Evolutionary conservation across 1,140 invertebrate species (phyloP), one percentile per base, ranked within the genome.

Genomic region (Drosophila trapezifrons): DNA sequence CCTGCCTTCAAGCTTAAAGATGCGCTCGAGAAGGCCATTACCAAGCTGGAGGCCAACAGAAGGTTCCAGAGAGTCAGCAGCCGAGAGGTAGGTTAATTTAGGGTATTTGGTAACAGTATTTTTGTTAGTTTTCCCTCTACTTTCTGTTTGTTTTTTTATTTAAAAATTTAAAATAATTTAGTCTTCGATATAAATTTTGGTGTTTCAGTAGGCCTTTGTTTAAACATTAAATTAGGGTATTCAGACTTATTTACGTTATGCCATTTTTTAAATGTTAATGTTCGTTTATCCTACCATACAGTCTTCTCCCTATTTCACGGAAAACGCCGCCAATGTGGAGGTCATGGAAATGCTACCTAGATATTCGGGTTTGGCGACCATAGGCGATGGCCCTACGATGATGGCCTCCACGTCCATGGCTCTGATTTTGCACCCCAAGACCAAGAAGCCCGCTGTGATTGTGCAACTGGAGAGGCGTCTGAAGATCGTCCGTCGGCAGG

Each of bases 11-110:
- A 85, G 45, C 49, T 91, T 0, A 90, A 89, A 64, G 78, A 85
- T 35, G 80, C 85, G 1, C 43, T 91, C 13, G 81, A 91, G 38
- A 77, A 76, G 49, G 89, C 89, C 17, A 91, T 90, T 27, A 69
- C 38, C 13, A 82, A 89, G 78, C 74, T 85, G 56, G 89, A 91
- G 52, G 60, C 35, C 10, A 74, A 76, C 13, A 85, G 75, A 32
- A 46, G 65, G 7, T 58, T 57, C 18, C 70, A 63, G 8, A 52
- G 65, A 15, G 35, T 22, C 2, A 4, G 6, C 40, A 55, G n/a
- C 40, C 58, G 47, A 17, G 52, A 66, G 22, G 74, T 69, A 47
- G 25, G 55, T 43, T 25, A 5, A 58, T 12, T 46, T 27, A 7
- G 8, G 2, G n/a, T 52, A 47, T 27, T 62, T 15, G 59, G 18